Conservation (phyloP, 2,113 vertebrate genomes). For the Clupea harengus region DNA sequence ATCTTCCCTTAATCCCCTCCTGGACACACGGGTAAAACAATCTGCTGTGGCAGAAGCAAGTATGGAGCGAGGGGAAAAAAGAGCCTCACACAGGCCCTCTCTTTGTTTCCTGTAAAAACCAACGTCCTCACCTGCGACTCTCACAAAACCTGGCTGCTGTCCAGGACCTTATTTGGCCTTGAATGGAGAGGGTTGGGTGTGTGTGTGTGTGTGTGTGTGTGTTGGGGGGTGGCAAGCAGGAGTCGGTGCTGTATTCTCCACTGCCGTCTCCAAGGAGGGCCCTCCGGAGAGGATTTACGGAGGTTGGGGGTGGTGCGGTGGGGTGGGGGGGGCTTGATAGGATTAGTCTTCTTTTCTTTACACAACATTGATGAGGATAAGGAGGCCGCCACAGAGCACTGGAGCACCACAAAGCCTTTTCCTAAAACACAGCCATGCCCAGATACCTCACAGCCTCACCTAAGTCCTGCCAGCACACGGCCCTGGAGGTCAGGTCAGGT, state of each 20-base stretch:
- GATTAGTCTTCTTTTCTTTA: constrained; percentile 74
- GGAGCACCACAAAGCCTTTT: constrained; percentile 66
- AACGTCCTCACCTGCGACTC: constrained; percentile 69
- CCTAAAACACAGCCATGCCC: constrained; percentile 33
- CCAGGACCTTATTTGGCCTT: constrained; percentile 50
- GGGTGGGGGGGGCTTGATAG: constrained; percentile 56
- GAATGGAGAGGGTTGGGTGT: constrained; percentile 16
- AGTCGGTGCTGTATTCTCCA: constrained; percentile 51
- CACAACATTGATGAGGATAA: constrained; percentile 74
- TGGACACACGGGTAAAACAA: constrained; percentile 9
- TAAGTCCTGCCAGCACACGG: not conserved
- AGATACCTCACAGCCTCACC: not conserved
- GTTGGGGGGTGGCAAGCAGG: not conserved
- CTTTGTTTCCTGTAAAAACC: constrained; percentile 70
- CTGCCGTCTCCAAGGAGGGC: constrained; percentile 64
- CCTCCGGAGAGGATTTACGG: constrained; percentile 68
- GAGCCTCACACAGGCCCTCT: constrained; percentile 50
- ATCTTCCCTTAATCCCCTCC: not conserved
- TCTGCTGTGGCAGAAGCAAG: constrained; percentile 2
- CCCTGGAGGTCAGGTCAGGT: not conserved
- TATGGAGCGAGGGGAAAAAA: no score
- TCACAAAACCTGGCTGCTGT: constrained; percentile 51
- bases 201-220: constrained; percentile 19
- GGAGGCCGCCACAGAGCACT: constrained; percentile 57
- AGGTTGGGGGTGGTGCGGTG: not conserved